Conservation (phyloP, 92 coral and sea anemone genomes). For the Actinostola sp. region DNA sequence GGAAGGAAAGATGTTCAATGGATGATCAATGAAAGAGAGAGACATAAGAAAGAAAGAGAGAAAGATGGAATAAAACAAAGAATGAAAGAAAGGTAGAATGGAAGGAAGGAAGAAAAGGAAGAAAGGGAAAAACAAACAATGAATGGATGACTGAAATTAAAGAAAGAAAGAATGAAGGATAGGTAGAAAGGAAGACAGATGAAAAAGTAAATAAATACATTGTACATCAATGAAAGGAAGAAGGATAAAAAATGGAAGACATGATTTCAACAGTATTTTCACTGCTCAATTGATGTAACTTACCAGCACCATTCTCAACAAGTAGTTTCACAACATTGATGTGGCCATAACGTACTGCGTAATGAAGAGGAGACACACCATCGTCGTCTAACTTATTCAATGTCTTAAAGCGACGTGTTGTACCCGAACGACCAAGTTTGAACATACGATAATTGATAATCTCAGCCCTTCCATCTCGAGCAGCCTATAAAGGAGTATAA, state of each 20-base stretch:
- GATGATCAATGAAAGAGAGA: too few species aligned
- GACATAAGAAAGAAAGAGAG: background rate
- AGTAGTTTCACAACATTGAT: slow-evolving; percentile 62
- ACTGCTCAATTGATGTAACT: background rate
- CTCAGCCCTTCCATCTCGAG: slow-evolving; percentile 85
- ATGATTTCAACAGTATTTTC: background rate
- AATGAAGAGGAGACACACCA: slow-evolving; percentile 71
- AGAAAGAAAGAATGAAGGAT: background rate
- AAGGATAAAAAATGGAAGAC: background rate
- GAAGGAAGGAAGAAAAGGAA: background rate
- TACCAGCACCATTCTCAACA: slow-evolving; percentile 77
- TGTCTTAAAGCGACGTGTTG: slow-evolving; percentile 15
- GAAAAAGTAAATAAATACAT: background rate
- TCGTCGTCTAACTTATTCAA: slow-evolving; percentile 69
- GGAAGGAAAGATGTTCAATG: too few species aligned
- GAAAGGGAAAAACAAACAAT: background rate
- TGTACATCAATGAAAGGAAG: background rate
- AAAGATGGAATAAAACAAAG: background rate
- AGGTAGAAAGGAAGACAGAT: background rate
- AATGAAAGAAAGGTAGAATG: background rate
- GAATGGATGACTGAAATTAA: background rate
- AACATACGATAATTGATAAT: slow-evolving; percentile 54
- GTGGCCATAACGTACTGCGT: slow-evolving; percentile 85
- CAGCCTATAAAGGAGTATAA: slow-evolving; percentile 61
- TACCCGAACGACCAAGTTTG: slow-evolving; percentile 37